Evolutionary conservation across 2,113 vertebrate genomes (phyloP).

Genomic region (Myotis yumanensis): DNA sequence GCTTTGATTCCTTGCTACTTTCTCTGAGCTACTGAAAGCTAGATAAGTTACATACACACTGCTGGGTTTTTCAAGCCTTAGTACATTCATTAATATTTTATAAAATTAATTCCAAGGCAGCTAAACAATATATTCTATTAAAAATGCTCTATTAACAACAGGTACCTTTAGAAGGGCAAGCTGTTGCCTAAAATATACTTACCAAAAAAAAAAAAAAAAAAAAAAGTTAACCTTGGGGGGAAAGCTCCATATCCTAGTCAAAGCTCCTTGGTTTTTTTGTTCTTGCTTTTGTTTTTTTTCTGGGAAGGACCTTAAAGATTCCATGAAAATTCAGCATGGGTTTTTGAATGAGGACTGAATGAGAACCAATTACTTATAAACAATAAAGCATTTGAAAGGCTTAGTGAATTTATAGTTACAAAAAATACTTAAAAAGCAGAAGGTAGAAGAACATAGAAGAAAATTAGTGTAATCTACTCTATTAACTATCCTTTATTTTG

Average conservation of each 20-base stretch:
- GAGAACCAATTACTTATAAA: neutral
- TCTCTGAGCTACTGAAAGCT: constrained; percentile 57
- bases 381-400: constrained; percentile 12
- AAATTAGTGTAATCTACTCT: neutral
- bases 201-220: neutral
- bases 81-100: constrained; percentile 63
- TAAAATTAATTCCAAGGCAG: constrained; percentile 61
- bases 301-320: constrained; percentile 32
- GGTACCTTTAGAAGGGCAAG: constrained; percentile 4
- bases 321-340: neutral
- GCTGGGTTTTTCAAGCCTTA: constrained; percentile 58
- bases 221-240: constrained; percentile 15
- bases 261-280: neutral
- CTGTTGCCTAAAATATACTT: constrained; percentile 42
- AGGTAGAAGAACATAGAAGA: neutral
- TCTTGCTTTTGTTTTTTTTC: neutral
- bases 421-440: constrained; percentile 31
- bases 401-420: constrained; percentile 20
- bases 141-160: constrained; percentile 55
- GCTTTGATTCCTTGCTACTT: constrained; percentile 73
- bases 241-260: neutral
- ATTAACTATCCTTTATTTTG: neutral
- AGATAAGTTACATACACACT: constrained; percentile 57
- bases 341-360: constrained; percentile 25
- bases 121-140: constrained; percentile 57